Evolutionary conservation across 2,888 invertebrate species (phyloP).

Genomic region (Cantharis lateralis): DNA sequence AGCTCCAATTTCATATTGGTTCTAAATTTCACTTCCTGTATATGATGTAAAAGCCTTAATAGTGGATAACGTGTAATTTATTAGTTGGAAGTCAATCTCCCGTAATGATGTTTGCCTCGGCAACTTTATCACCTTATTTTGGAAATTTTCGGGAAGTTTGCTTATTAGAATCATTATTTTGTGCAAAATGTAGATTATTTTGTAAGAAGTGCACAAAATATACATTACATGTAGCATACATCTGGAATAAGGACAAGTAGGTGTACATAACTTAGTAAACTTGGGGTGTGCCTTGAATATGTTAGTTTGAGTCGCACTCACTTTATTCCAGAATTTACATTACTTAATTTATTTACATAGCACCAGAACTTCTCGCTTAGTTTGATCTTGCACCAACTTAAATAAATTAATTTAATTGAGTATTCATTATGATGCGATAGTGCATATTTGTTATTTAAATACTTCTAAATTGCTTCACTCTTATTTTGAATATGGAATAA

Average conservation of each 20-base stretch:
- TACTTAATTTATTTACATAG: constrained; percentile 34
- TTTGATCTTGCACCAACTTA: constrained; percentile 32
- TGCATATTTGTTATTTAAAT: constrained; percentile 8
- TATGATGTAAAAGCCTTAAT: not conserved
- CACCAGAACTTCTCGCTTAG: constrained; percentile 33
- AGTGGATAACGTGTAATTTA: not conserved
- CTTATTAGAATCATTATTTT: not conserved
- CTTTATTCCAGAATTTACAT: constrained; percentile 31
- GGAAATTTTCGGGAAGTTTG: not conserved
- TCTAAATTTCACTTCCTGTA: not conserved
- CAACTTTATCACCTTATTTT: not conserved
- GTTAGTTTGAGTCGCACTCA: constrained; percentile 26
- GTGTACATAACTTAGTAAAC: constrained; percentile 33
- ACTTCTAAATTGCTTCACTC: not conserved
- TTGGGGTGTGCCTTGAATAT: constrained; percentile 31
- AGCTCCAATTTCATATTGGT: not conserved
- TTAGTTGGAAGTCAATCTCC: not conserved
- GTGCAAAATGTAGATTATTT: constrained; percentile 5
- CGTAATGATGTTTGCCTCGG: not conserved
- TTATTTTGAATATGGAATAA: not conserved
- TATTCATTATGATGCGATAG: constrained; percentile 28
- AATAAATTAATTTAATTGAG: constrained; percentile 31
- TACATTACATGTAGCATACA: constrained; percentile 19
- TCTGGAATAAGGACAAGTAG: constrained; percentile 24
- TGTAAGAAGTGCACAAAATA: constrained; percentile 19